These are phyloP conservation scores for Xyrichtys novacula DNA, from an alignment of 2,797 vertebrate genomes.

Conservation along the genomic window DNA sequence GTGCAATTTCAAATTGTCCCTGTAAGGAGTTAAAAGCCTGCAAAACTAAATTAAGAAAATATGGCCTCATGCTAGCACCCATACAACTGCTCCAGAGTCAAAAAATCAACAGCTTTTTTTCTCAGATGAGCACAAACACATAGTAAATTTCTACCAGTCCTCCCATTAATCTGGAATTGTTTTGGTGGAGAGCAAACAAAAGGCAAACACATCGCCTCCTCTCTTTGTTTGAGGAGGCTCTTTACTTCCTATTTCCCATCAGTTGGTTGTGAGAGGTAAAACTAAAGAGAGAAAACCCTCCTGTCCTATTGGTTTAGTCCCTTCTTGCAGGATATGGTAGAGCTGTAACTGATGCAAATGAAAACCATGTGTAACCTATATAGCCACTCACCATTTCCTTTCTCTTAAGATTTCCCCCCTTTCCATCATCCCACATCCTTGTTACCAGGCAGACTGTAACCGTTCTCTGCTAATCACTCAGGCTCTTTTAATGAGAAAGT, in stretches of 20 bases:
- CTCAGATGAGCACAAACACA: not conserved
- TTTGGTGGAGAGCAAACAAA: slow-evolving; percentile 12
- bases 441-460: slow-evolving; percentile 54
- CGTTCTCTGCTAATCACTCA: slow-evolving; percentile 28
- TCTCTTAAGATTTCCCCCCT: slow-evolving; percentile 24
- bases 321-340: slow-evolving; percentile 61
- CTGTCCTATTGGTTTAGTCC: slow-evolving; percentile 42
- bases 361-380: slow-evolving; percentile 75
- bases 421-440: slow-evolving; percentile 48
- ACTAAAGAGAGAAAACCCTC: not conserved
- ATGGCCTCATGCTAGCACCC: not conserved
- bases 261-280: not conserved
- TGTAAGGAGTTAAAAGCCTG: not conserved
- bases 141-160: not conserved
- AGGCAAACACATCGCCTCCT: not conserved
- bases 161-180: not conserved
- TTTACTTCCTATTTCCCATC: not conserved
- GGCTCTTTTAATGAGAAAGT: slow-evolving; percentile 36
- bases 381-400: slow-evolving; percentile 27
- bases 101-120: not conserved
- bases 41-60: not conserved
- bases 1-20: not conserved
- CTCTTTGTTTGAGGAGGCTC: not conserved
- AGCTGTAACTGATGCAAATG: slow-evolving; percentile 61
- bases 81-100: not conserved